Evolutionary conservation across 1,140 invertebrate genomes (phyloP), one percentile per base, ranked within the genome.

Genomic region (Copidosoma floridanum): DNA sequence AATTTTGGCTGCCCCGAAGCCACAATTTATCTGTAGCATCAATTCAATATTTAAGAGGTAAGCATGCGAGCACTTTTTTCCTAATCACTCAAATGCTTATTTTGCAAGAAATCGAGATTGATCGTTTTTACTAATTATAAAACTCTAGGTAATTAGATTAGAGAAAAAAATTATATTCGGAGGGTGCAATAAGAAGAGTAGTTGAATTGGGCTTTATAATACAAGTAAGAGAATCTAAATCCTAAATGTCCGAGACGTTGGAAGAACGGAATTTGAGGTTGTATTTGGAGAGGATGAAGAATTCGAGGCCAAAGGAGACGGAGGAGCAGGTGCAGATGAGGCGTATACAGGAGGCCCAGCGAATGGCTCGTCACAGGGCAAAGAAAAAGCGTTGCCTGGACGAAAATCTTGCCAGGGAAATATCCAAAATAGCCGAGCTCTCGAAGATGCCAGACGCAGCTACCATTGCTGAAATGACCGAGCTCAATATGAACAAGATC

Each of bases 401-500:
- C 21, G 79, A 80, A 29, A 81, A 80, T 51, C 61, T 81, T 1
- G 79, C 79, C 0, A 67, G 79, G 7, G 79, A 81, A 29, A 80
- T 81, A 35, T 81, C 79, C 0, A 81, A 81, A 32, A 80, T 81
- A 7, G 79, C 79, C 0, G 78, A 81, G 41, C 57, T 81, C 2
- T 79, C 77, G 0, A 81, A 81, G 40, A 78, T 79, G 69, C 78
- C 79, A 0, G 78, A 81, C 47, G 70, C 78, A 1, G 69, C 77
- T 2, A 69, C 71, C 0, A 77, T 81, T 12, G 73, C 77, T 6
- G 78, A 81, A 44, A 81, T 81, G 76, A 78, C 76, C 0, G 79
- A 81, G 38, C 71, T 80, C 50, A 81, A 80, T 44, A 80, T 81
- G 76, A 81, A 80, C 41, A 81, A 81, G 52, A 81, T 81, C 32